A percentile compares a stretch with the other conserved stretches of the same genome.
phyloP scores from a whole-genome alignment of 2,113 vertebrate genomes.

The Sterna hirundo region DNA sequence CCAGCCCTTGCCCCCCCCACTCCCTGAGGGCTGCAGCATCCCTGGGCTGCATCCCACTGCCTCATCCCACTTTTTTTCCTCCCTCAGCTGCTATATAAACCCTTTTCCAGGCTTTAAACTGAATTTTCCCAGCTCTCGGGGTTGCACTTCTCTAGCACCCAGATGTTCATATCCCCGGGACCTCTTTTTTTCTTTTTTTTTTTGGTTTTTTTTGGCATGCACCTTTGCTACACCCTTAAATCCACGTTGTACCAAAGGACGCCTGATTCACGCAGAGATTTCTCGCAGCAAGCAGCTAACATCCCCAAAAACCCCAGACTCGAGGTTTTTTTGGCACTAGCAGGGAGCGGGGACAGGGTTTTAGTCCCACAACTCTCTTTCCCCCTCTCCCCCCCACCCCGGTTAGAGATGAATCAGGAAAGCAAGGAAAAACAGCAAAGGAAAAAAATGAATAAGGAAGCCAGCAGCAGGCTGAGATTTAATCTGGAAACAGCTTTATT shows the following conservation, averaged over 20 bases:
- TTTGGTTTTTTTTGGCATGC: not conserved
- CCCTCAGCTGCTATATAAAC: not conserved
- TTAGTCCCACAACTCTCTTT: not conserved
- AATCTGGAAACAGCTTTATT: constrained; percentile 14
- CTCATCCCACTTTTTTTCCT: not conserved
- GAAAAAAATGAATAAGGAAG: not conserved
- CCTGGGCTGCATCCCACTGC: not conserved
- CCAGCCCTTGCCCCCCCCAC: not conserved
- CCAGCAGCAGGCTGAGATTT: not conserved
- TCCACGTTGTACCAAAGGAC: not conserved
- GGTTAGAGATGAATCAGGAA: not conserved
- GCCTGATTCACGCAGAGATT: rapidly evolving
- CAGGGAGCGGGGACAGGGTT: not conserved
- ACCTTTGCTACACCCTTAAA: not conserved
- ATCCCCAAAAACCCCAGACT: not conserved
- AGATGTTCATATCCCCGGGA: not conserved
- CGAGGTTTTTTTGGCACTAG: not conserved
- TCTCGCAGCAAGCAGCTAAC: not conserved
- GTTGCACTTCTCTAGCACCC: not conserved
- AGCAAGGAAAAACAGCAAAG: not conserved
- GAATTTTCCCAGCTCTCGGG: not conserved
- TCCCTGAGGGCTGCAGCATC: not conserved
- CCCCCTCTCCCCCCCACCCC: no score
- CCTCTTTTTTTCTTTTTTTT: not conserved
- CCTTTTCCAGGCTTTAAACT: not conserved